A percentile compares a stretch with the other conserved stretches of the same genome.
These are phyloP conservation scores for Rafetus swinhoei DNA, from an alignment of 2,113 vertebrate genomes.

Conservation along the genomic window DNA sequence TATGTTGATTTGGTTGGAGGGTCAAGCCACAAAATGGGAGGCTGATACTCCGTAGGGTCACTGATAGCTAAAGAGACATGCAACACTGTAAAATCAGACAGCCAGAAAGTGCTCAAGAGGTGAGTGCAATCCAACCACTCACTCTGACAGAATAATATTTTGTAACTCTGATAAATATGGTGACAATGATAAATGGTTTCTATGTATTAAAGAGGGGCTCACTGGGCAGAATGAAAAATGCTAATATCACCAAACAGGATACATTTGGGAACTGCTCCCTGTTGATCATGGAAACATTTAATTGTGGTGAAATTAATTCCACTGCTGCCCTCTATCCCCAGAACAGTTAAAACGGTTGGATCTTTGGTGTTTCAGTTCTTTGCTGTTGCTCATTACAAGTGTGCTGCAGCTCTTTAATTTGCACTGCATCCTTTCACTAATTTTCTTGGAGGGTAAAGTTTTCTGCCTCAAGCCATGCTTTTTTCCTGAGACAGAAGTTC, in stretches of 20 bases:
- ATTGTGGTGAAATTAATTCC: background rate
- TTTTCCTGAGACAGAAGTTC: too few species aligned
- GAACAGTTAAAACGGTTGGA: too few species aligned
- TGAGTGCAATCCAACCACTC: background rate
- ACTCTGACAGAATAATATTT: slow-evolving; percentile 11
- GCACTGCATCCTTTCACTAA: too few species aligned
- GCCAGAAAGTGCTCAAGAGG: background rate
- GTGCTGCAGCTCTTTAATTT: too few species aligned
- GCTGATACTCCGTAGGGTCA: background rate
- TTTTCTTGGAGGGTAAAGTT: too few species aligned
- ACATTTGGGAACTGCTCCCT: background rate
- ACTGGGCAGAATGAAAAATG: background rate
- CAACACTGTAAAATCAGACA: background rate
- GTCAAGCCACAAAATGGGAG: background rate
- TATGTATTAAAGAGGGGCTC: background rate
- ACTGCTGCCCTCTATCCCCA: background rate
- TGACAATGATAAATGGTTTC: slow-evolving; percentile 20
- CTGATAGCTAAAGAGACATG: background rate
- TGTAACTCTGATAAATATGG: background rate
- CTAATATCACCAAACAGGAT: background rate
- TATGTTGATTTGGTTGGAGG: too few species aligned
- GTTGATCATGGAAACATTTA: slow-evolving; percentile 13
- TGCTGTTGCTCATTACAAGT: too few species aligned
- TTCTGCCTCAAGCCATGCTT: too few species aligned
- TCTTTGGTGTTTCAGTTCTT: too few species aligned